These are phyloP conservation scores for Lophochroa leadbeateri DNA, from an alignment of 2,113 vertebrate genomes.

Conservation along the genomic window DNA sequence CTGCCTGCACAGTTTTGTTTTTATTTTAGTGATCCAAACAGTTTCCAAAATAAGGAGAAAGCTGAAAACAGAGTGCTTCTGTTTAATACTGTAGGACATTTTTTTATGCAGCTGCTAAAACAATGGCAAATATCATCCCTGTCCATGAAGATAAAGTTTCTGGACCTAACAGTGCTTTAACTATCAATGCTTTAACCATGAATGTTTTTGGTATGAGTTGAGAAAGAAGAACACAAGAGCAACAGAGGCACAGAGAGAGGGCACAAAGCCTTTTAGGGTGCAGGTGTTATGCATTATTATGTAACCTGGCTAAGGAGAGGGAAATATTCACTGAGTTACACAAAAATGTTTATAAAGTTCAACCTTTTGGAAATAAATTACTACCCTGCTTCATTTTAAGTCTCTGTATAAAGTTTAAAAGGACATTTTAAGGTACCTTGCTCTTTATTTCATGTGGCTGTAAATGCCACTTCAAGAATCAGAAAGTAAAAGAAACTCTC, in stretches of 20 bases:
- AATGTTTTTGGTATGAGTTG: background rate
- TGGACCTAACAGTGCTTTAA: background rate
- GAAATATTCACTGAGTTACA: background rate
- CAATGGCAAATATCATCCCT: conserved; percentile 3
- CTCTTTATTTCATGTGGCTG: conserved; percentile 18
- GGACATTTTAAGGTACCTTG: background rate
- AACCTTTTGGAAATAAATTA: conserved; percentile 21
- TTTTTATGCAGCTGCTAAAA: background rate
- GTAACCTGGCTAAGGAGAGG: background rate
- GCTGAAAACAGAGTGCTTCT: conserved; percentile 35
- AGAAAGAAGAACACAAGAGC: background rate
- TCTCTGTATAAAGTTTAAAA: conserved; percentile 26
- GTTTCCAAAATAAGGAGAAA: conserved; percentile 28
- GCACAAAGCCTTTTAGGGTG: background rate
- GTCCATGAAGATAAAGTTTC: background rate
- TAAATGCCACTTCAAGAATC: background rate
- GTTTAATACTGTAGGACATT: background rate
- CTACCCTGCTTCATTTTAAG: background rate
- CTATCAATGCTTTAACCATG: background rate
- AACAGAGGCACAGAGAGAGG: background rate
- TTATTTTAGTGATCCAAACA: background rate
- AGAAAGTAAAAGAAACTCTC: background rate
- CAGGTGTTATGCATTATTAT: background rate
- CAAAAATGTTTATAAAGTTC: background rate
- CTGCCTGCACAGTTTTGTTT: background rate